Conservation (phyloP, 2,888 invertebrate species). For the Nomada ferruginata region DNA sequence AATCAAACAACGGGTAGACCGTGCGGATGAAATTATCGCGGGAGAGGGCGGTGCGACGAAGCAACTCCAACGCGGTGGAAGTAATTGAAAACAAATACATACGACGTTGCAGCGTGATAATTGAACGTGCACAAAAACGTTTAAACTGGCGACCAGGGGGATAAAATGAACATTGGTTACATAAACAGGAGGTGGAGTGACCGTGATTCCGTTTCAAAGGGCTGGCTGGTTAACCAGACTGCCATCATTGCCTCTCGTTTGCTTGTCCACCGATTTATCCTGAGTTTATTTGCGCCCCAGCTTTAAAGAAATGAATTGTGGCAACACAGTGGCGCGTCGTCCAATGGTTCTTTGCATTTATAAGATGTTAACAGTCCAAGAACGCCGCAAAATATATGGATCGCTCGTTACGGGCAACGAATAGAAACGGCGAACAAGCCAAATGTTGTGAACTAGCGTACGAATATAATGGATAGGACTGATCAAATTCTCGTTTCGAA, state of each 20-base stretch:
- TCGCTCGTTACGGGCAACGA: conserved; percentile 15
- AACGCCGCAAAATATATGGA: neutral
- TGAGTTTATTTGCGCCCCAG: neutral
- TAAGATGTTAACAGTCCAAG: neutral
- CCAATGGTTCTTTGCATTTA: neutral
- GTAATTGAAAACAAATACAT: neutral
- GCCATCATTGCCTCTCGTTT: neutral
- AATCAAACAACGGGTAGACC: neutral
- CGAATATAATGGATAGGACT: conserved; percentile 1
- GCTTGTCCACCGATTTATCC: neutral
- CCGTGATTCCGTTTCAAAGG: neutral
- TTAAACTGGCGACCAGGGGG: neutral
- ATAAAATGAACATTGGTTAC: neutral
- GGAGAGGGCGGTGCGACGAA: neutral
- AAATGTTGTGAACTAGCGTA: conserved; percentile 9
- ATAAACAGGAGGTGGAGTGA: neutral
- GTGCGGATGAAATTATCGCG: neutral
- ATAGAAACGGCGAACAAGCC: neutral
- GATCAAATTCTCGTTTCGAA: conserved; percentile 24
- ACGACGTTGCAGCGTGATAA: neutral
- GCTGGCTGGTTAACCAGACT: neutral
- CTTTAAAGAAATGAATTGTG: neutral
- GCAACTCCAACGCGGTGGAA: neutral
- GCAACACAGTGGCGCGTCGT: neutral
- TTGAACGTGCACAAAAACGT: neutral